Percentiles rank a stretch among this genome's conserved stretches.
phyloP scores from a whole-genome alignment of 2,797 vertebrate genomes.

The Lates japonicus region DNA sequence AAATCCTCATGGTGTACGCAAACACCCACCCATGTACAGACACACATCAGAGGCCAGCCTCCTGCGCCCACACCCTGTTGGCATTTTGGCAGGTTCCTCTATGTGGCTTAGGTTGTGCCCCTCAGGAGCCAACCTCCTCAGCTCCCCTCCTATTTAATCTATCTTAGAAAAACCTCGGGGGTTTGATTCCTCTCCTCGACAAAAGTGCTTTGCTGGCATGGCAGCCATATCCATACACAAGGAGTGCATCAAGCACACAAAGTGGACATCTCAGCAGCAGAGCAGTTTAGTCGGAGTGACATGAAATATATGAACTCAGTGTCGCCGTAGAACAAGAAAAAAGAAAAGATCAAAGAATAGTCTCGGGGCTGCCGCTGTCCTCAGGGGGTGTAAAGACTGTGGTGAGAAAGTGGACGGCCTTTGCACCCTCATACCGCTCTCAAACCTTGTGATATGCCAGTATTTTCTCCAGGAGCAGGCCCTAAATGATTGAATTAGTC shows the following conservation, averaged over 20 bases:
- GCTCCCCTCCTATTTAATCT: conserved; percentile 77
- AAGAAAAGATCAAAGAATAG: conserved; percentile 40
- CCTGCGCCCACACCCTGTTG: conserved; percentile 64
- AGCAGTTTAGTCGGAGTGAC: conserved; percentile 76
- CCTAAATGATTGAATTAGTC: conserved; percentile 78
- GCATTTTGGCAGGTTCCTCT: conserved; percentile 72
- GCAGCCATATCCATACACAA: conserved; percentile 80
- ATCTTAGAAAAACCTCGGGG: conserved; percentile 78
- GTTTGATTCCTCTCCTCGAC: conserved; percentile 79
- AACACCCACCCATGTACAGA: conserved; percentile 55
- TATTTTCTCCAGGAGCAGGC: conserved; percentile 67
- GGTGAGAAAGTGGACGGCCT: conserved; percentile 49
- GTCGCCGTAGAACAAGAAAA: conserved; percentile 56
- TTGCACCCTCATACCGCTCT: conserved; percentile 21
- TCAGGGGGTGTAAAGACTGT: conserved; percentile 24
- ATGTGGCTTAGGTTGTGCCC: conserved; percentile 67
- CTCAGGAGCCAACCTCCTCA: conserved; percentile 58
- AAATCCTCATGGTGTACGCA: conserved; percentile 48
- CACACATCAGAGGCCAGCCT: conserved; percentile 62
- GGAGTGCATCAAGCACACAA: conserved; percentile 81
- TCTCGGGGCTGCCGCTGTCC: conserved; percentile 42
- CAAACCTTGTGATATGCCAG: conserved; percentile 64
- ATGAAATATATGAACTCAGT: conserved; percentile 76
- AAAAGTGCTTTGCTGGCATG: conserved; percentile 85
- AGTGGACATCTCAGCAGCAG: conserved; percentile 81